phyloP scores from a whole-genome alignment of 2,888 invertebrate genomes.

The Leucophenga maculata region DNA sequence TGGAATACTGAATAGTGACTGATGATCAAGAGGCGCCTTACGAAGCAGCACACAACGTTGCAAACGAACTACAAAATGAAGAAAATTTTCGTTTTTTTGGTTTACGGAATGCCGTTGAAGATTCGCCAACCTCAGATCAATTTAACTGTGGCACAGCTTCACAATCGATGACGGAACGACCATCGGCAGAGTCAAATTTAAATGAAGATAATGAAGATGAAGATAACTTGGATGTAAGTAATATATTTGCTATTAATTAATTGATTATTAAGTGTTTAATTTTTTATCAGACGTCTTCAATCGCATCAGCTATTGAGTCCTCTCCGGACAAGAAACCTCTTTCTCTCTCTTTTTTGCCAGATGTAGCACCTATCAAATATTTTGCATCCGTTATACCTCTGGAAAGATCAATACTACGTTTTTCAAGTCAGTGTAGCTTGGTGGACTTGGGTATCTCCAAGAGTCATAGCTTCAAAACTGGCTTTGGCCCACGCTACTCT shows the following conservation, averaged over 20 bases:
- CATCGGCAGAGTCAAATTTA: no score
- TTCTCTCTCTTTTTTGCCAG: no score
- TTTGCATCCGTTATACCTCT: conserved; percentile 71
- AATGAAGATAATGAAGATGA: no score
- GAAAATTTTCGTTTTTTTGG: background rate
- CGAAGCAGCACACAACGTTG: background rate
- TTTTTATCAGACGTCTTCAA: conserved; percentile 49
- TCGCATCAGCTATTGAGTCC: conserved; percentile 38
- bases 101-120: conserved; percentile 57
- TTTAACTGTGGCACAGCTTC: conserved; percentile 54
- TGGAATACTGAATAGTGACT: conserved; percentile 34
- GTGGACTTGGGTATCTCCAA: conserved; percentile 76
- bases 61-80: background rate
- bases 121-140: conserved; percentile 61
- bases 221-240: conserved; percentile 54
- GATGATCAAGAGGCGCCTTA: conserved; percentile 46
- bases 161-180: conserved; percentile 46
- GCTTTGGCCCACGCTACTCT: conserved; percentile 81
- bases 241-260: conserved; percentile 45
- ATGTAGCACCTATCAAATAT: conserved; percentile 71
- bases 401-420: conserved; percentile 59
- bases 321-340: conserved; percentile 15
- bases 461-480: conserved; percentile 80
- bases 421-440: conserved; percentile 70
- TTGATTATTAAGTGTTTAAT: background rate